Conservation (phyloP, 2,888 invertebrate genomes). For the Chloromyia formosa region DNA sequence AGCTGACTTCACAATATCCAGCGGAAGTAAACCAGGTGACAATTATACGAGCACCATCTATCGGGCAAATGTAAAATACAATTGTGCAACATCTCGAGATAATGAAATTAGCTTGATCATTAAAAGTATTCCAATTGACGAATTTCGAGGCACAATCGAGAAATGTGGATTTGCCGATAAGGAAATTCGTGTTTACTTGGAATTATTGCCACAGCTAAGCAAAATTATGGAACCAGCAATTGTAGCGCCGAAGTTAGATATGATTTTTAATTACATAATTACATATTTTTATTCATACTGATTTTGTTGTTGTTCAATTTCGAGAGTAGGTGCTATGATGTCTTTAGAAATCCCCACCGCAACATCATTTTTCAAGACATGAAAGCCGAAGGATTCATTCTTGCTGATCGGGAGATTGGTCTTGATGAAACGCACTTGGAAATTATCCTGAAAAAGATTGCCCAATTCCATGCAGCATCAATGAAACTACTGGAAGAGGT, state of each 20-base stretch:
- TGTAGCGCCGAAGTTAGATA: slow-evolving; percentile 61
- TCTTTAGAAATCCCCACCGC: slow-evolving; percentile 32
- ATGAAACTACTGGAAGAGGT: slow-evolving; percentile 66
- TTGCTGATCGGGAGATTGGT: slow-evolving; percentile 65
- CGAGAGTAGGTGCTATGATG: not conserved
- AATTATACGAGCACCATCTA: slow-evolving; percentile 43
- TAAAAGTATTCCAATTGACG: slow-evolving; percentile 58
- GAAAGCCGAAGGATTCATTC: slow-evolving; percentile 64
- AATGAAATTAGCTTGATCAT: slow-evolving; percentile 49
- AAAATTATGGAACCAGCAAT: slow-evolving; percentile 51
- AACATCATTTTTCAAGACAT: slow-evolving; percentile 67
- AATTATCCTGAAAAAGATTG: slow-evolving; percentile 65
- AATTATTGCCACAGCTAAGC: slow-evolving; percentile 62
- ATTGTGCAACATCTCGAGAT: not conserved
- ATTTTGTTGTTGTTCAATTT: too few species aligned
- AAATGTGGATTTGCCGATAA: slow-evolving; percentile 64
- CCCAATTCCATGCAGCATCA: slow-evolving; percentile 67
- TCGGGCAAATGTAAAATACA: slow-evolving; percentile 35
- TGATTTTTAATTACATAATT: slow-evolving; percentile 44
- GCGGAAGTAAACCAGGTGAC: slow-evolving; percentile 44
- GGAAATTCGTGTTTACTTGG: slow-evolving; percentile 64
- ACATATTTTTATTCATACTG: too few species aligned
- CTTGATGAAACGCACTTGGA: slow-evolving; percentile 66
- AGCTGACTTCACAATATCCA: slow-evolving; percentile 54
- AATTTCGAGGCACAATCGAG: slow-evolving; percentile 61